Evolutionary conservation across 2,113 vertebrate genomes (phyloP).

Genomic region (Ceuthmochares aereus): DNA sequence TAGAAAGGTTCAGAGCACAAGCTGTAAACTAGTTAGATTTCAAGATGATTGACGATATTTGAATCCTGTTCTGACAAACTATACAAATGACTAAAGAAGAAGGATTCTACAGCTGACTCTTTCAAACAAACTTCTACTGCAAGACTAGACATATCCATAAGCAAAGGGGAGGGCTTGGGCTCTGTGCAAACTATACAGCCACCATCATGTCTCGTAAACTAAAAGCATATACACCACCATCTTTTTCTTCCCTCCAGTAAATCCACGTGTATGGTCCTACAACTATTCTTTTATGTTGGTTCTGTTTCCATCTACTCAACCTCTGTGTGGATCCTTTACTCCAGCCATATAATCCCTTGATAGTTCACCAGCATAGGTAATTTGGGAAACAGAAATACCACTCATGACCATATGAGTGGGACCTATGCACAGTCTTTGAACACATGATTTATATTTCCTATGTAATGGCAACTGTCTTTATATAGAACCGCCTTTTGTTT

Average conservation of each 20-base stretch:
- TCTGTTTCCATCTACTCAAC: neutral
- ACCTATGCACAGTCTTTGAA: neutral
- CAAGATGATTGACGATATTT: constrained; percentile 37
- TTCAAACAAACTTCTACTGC: neutral
- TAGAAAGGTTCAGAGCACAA: neutral
- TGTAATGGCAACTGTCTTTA: neutral
- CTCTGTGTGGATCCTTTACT: neutral
- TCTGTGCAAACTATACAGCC: neutral
- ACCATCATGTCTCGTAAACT: neutral
- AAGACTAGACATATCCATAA: neutral
- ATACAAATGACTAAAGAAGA: neutral
- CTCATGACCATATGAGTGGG: neutral
- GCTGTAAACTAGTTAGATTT: constrained; percentile 1
- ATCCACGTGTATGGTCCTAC: neutral
- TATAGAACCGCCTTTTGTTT: neutral
- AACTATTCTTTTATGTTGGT: neutral
- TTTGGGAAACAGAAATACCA: neutral
- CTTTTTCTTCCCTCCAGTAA: neutral
- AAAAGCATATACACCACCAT: neutral
- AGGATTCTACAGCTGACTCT: neutral
- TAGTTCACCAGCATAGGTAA: neutral
- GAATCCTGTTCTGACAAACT: constrained; percentile 44
- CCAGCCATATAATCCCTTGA: neutral
- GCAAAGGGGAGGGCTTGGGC: neutral
- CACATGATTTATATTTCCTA: neutral